Evolutionary conservation across 2,797 vertebrate genomes (phyloP).

Genomic region (Carcharodon carcharias): DNA sequence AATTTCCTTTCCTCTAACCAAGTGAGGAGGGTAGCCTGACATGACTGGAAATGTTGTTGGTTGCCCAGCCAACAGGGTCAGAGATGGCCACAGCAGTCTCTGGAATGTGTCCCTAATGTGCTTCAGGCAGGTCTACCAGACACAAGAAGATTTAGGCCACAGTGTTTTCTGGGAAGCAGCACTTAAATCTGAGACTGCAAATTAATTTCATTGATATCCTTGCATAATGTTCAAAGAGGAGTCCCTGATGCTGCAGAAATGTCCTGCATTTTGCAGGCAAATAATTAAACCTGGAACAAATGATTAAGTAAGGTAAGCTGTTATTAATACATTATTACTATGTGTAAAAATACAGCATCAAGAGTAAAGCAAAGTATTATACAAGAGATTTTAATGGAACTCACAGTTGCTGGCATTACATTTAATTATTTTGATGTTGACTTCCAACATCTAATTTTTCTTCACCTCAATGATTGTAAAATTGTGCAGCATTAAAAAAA

Average conservation of each 20-base stretch:
- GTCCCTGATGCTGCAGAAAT: neutral
- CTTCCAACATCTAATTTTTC: neutral
- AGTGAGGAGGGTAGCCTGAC: neutral
- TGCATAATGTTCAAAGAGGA: neutral
- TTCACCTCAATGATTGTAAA: neutral
- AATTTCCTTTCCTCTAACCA: neutral
- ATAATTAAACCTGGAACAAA: slow-evolving; percentile 3
- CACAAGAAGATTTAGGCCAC: neutral
- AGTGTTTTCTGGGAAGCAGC: neutral
- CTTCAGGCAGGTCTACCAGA: neutral
- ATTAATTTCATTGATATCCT: neutral
- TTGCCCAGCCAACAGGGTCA: no score
- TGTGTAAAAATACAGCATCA: neutral
- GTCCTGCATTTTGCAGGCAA: neutral
- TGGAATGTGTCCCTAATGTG: neutral
- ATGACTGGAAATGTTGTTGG: neutral
- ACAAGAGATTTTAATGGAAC: neutral
- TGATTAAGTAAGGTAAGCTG: neutral
- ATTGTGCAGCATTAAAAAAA: neutral
- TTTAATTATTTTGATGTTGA: slow-evolving; percentile 9
- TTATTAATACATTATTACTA: neutral
- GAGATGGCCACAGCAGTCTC: neutral
- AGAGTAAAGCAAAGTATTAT: neutral
- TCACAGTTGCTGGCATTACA: neutral
- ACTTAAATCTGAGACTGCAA: neutral